Base-by-base conservation (phyloP, 2,888 invertebrate species). In the Malthinus flaveolus region DNA sequence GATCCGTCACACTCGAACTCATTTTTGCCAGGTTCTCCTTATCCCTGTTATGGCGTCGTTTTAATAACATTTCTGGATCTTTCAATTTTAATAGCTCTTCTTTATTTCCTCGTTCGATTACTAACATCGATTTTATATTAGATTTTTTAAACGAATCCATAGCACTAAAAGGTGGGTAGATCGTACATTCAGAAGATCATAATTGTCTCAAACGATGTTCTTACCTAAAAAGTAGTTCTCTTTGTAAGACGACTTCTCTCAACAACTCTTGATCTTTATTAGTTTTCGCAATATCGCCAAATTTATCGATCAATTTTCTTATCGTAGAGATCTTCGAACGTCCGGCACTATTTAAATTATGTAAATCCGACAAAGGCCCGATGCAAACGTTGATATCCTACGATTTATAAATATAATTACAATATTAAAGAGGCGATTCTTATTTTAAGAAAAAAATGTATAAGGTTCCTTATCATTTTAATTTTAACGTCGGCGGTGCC, bases 1-100 rank as follows among this genome's bases (percentile, higher is more conserved):
- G 91, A 68, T 95, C 93, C 0, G 95, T 95, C 0, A 95, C 88
- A 75, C 88, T 89, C 68, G 86, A 83, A 4, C 90, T 89, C 76
- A 86, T 84, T 75, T 89, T 89, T 0, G 86, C 81, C 66, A 89
- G 69, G 60, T 83, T 84, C 71, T 87, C 84, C 76, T 83, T 87
- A 70, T 85, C 89, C 66, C 84, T 85, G 78, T 85, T 88, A 73
- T 79, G 75, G 32, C 92, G 83, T 66, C 89, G 83, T 42, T 86
- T 80, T 8, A 88, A 70, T 23, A 68, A 72, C 33, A 72, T 71
- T 62, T 79, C 78, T 58, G 87, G 86, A 59, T 84, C 83, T 55
- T 78, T 84, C 0, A 83, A 78, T 49, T 78, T 78, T 62, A 92
- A 78, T 11, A 93, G 78, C 66, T 91, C 88, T 32, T 89, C 87